These are phyloP conservation scores for Hoplostethus mediterraneus DNA, from an alignment of 2,797 vertebrate genomes.

Conservation along the genomic window DNA sequence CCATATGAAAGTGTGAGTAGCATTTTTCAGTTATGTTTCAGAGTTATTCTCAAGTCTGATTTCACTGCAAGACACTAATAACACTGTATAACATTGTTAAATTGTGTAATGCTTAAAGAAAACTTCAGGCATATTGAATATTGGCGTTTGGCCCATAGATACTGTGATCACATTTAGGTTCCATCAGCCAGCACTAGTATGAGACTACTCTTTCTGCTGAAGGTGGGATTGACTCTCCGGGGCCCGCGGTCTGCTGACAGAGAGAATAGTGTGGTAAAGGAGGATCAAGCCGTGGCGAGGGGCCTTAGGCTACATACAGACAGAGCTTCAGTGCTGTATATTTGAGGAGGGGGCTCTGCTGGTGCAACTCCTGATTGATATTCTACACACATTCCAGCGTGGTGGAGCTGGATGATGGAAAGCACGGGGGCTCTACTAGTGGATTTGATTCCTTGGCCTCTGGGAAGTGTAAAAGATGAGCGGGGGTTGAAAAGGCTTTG, in stretches of 20 bases:
- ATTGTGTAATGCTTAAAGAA: background rate
- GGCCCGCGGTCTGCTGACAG: constrained; percentile 64
- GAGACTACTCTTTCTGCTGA: constrained; percentile 55
- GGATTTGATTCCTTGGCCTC: constrained; percentile 55
- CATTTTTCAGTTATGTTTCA: constrained; percentile 17
- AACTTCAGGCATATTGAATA: background rate
- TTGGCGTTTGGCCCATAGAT: background rate
- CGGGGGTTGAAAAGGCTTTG: constrained; percentile 33
- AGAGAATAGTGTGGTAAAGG: constrained; percentile 60
- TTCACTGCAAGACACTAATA: background rate
- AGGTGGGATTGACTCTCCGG: constrained; percentile 54
- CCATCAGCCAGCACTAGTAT: constrained; percentile 42
- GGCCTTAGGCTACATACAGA: constrained; percentile 68
- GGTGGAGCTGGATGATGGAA: constrained; percentile 67
- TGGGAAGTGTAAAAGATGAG: constrained; percentile 61
- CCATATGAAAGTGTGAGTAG: no score
- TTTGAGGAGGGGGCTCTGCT: constrained; percentile 60
- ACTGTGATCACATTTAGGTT: constrained; percentile 20
- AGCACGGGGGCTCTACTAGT: constrained; percentile 47
- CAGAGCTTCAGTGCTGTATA: constrained; percentile 65
- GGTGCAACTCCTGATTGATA: constrained; percentile 73
- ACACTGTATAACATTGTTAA: background rate
- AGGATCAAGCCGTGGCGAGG: constrained; percentile 57
- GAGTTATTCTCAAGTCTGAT: background rate
- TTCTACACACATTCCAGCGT: constrained; percentile 66